Evolutionary conservation across 2,797 vertebrate genomes (phyloP).

Genomic region (Microctenopoma stevenorrisi): DNA sequence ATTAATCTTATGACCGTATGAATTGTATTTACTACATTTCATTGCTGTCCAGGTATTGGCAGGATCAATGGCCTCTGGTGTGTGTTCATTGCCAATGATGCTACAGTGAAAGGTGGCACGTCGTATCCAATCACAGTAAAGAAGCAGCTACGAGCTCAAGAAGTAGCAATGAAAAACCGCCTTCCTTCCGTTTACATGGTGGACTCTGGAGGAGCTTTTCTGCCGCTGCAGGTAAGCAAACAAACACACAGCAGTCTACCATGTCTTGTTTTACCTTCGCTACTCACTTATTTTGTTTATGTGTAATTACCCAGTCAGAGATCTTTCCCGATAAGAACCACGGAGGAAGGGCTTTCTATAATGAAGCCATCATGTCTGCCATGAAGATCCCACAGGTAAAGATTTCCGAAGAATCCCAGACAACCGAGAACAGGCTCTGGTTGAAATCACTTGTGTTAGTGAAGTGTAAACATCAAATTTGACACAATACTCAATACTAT

Average conservation of each 20-base stretch:
- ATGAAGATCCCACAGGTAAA: constrained; percentile 90
- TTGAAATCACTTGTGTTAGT: too few relatives aligned
- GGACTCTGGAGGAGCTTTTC: constrained; percentile 89
- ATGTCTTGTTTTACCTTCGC: too few relatives aligned
- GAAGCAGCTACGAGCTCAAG: constrained; percentile 88
- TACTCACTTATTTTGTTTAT: neutral
- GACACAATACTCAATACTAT: too few relatives aligned
- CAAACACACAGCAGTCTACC: too few relatives aligned
- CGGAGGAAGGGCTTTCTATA: constrained; percentile 88
- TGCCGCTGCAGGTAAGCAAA: constrained; percentile 87
- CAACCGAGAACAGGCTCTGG: too few relatives aligned
- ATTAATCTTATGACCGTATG: neutral
- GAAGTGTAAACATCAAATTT: too few relatives aligned
- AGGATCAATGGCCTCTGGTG: constrained; percentile 89
- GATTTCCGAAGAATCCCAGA: neutral
- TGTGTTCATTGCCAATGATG: constrained; percentile 87
- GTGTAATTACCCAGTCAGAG: constrained; percentile 82
- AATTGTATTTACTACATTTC: neutral
- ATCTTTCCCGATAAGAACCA: constrained; percentile 93
- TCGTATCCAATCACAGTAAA: constrained; percentile 89
- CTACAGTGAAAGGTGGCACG: constrained; percentile 90
- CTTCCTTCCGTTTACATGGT: constrained; percentile 87
- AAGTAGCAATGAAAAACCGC: constrained; percentile 87
- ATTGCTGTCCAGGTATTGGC: constrained; percentile 82
- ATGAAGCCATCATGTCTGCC: constrained; percentile 91